Conservation (phyloP, 2,888 invertebrate genomes). For the Synanthedon vespiformis region DNA sequence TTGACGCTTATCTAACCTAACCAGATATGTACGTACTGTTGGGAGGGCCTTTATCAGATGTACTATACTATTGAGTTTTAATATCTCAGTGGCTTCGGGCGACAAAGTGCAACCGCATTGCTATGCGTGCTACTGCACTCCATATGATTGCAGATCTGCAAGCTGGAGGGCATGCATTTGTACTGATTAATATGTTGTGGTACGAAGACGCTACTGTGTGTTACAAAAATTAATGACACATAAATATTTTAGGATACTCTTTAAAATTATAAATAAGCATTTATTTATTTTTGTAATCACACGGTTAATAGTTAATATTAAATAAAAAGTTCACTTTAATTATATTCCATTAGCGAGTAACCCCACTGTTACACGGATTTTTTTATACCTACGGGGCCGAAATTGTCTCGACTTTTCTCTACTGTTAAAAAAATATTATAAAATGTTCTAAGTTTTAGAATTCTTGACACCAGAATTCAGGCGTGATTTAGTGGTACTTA, state of each 20-base stretch:
- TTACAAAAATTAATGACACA: not conserved
- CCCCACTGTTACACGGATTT: too few relatives aligned
- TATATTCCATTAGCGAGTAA: too few relatives aligned
- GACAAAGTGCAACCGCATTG: conserved; percentile 10
- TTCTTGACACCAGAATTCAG: too few relatives aligned
- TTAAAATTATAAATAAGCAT: not conserved
- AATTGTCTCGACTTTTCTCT: too few relatives aligned
- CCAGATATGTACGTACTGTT: not conserved
- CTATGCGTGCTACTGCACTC: conserved; percentile 4
- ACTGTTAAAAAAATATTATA: too few relatives aligned
- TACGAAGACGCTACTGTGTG: conserved; percentile 1
- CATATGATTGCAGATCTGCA: conserved; percentile 14
- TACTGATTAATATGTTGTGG: conserved; percentile 11
- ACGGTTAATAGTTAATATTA: too few relatives aligned
- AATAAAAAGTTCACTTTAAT: too few relatives aligned
- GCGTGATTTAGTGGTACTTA: too few relatives aligned
- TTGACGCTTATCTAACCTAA: not conserved
- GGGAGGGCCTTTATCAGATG: not conserved
- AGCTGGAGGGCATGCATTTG: conserved; percentile 5
- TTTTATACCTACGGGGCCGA: too few relatives aligned
- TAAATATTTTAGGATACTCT: too few relatives aligned
- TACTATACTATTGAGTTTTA: not conserved
- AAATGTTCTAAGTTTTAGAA: too few relatives aligned
- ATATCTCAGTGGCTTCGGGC: conserved; percentile 4
- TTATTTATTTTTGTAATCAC: too few relatives aligned